These are phyloP conservation scores for Anguilla anguilla DNA, from an alignment of 2,797 vertebrate species.

Conservation along the genomic window DNA sequence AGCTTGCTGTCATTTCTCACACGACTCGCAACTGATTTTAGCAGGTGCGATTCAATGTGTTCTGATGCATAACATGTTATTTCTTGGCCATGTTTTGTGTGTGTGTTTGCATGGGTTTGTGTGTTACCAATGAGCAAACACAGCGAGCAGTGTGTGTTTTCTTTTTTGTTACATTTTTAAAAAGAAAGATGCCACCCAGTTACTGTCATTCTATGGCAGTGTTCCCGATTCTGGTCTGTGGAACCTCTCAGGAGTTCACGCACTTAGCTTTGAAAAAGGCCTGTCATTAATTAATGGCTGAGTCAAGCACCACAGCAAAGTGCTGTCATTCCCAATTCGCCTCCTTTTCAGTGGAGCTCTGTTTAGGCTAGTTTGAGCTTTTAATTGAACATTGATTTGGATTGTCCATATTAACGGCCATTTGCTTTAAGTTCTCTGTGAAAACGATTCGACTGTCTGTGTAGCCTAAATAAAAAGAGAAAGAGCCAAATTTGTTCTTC, in stretches of 20 bases:
- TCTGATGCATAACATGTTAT: not conserved
- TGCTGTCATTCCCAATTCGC: not conserved
- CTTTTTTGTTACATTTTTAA: not conserved
- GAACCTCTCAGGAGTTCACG: not conserved
- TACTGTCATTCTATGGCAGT: not conserved
- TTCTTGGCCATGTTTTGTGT: not conserved
- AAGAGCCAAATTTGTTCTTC: not conserved
- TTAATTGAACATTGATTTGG: not conserved
- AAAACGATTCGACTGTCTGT: not conserved
- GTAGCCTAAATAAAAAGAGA: not conserved
- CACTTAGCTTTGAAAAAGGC: not conserved
- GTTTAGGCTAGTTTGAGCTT: constrained; percentile 1
- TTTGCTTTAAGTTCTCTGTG: not conserved
- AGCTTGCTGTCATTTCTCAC: not conserved
- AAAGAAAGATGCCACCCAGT: not conserved
- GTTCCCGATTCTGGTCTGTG: not conserved
- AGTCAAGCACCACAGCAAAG: not conserved
- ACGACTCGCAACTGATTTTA: constrained; percentile 2
- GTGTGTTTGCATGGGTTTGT: not conserved
- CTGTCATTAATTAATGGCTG: not conserved
- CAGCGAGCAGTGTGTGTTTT: not conserved
- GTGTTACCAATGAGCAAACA: not conserved
- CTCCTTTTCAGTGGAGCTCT: not conserved
- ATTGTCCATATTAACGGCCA: not conserved
- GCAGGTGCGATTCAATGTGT: not conserved